Evolutionary conservation across 2,113 vertebrate species (phyloP).

Genomic region (Oxygymnocypris stewartii): DNA sequence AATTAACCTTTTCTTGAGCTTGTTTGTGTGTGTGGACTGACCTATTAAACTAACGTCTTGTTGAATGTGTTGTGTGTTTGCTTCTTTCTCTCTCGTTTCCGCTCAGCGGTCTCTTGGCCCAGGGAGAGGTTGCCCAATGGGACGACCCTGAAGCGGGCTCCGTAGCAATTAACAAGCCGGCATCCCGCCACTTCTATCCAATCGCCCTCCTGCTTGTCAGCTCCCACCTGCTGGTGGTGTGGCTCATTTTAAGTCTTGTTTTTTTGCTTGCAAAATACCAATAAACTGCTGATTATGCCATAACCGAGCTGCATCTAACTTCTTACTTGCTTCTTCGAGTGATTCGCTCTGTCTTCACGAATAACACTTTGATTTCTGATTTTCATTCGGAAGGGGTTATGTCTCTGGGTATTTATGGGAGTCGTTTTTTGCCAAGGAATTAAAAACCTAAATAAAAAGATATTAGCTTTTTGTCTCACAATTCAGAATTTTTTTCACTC

Average conservation of each 20-base stretch:
- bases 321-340: slow-evolving; percentile 17
- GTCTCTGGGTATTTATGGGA: neutral
- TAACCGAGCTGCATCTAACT: slow-evolving; percentile 54
- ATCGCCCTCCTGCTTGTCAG: slow-evolving; percentile 99
- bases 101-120: slow-evolving; percentile 90
- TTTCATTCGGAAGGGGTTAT: neutral
- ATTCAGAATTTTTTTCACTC: neutral
- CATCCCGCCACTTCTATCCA: slow-evolving; percentile 99
- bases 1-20: slow-evolving; percentile 65
- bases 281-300: slow-evolving; percentile 82
- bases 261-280: slow-evolving; percentile 99
- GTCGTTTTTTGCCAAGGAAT: no score
- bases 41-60: neutral
- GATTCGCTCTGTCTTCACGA: neutral
- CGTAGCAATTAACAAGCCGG: slow-evolving; percentile 94
- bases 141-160: slow-evolving; percentile 95
- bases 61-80: slow-evolving; percentile 32
- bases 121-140: slow-evolving; percentile 89
- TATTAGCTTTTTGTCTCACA: no score
- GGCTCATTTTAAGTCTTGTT: slow-evolving; percentile 99
- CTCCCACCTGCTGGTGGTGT: slow-evolving; percentile 98
- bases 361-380: neutral
- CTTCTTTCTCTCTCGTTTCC: slow-evolving; percentile 63
- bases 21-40: slow-evolving; percentile 52
- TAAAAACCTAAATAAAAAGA: no score